Base-by-base conservation (phyloP, 2,797 vertebrate genomes). In the Brachyalestes nurse region DNA sequence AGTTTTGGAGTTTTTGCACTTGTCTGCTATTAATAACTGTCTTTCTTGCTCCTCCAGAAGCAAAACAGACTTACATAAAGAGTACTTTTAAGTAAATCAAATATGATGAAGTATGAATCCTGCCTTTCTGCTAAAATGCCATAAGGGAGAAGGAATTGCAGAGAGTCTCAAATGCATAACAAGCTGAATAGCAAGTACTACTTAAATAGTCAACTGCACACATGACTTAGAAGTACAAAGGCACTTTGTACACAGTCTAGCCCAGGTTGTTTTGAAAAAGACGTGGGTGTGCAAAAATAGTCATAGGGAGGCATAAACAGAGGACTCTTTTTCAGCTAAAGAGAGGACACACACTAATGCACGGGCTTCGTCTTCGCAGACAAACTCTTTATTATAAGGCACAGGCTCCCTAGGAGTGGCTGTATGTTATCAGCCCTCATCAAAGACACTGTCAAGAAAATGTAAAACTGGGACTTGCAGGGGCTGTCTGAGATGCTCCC, bases 401-500 rank as follows among this genome's bases (percentile, higher is more conserved):
- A 83, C 88, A 76, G 62, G 87, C 91, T 91, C 90, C 91, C 79
- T 64, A 67, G 90, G 91, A 95, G 84, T 87, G 85, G 82, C 72
- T 88, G 82, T 91, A 85, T 1, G 9, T 87, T 94, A 95, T 90
- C 91, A 92, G 81, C 28, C 83, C 92, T 93, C 93, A 95, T 93
- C 91, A 95, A 96, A 95, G 87, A 85, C 84, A 75, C 85, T 92
- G 90, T 94, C 87, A 91, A 91, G 89, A 93, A 93, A 95, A 94
- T 78, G 80, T 87, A 89, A 94, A 93, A 85, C 87, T 89, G 79
- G 91, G 88, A 78, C 86, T 92, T 92, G 83, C 88, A 88, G 80
- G 4, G 25, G 88, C 87, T 89, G 86, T 75, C 87, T 82, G 67
- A 77, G 91, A 91, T 73, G 83, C 86, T 62, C 88, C 78, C 91